phyloP scores from a whole-genome alignment of 2,113 vertebrate genomes.

The Siniperca chuatsi region DNA sequence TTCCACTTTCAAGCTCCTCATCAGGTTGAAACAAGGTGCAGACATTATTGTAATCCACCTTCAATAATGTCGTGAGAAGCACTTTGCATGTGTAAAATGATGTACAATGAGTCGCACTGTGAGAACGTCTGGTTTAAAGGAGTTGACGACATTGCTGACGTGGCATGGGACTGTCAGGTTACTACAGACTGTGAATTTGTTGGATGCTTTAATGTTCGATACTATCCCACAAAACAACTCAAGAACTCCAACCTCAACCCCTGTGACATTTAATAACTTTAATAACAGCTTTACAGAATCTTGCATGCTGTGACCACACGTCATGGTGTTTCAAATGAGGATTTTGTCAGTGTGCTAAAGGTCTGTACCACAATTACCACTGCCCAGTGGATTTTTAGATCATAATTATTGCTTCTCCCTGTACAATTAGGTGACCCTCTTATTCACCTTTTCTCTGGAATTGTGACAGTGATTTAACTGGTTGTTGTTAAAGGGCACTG shows the following conservation, averaged over 20 bases:
- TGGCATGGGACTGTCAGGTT: neutral
- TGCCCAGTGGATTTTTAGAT: slow-evolving; percentile 3
- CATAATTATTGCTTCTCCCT: neutral
- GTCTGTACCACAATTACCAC: slow-evolving; percentile 10
- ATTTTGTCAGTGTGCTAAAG: slow-evolving; percentile 17
- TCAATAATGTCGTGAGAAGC: neutral
- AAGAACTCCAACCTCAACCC: neutral
- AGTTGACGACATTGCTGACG: neutral
- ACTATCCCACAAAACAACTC: neutral
- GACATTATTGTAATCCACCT: slow-evolving; percentile 1
- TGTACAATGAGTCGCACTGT: neutral
- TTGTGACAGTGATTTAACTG: neutral
- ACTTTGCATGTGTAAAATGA: neutral
- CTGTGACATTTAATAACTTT: neutral
- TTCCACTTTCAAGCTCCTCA: neutral
- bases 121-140: neutral
- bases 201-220: neutral
- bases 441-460: slow-evolving; percentile 12
- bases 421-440: neutral
- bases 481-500: slow-evolving; percentile 6
- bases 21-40: neutral
- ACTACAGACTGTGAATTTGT: neutral
- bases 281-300: neutral
- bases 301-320: neutral
- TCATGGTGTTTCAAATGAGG: slow-evolving; percentile 1